Conservation (phyloP, 2,797 vertebrate genomes). For the Scolopax bukidnonensis region DNA sequence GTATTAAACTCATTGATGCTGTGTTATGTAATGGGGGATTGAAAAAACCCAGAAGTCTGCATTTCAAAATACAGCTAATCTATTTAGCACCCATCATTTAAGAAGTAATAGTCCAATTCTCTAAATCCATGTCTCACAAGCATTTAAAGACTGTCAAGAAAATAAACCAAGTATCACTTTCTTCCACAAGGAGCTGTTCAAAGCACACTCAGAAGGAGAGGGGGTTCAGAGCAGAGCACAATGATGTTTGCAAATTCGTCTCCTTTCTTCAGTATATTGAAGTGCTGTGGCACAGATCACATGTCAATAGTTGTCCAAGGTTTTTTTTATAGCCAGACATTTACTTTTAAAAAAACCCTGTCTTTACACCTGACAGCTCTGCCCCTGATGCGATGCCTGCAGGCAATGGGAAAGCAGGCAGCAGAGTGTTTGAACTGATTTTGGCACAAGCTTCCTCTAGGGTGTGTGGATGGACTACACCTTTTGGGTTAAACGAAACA, state of each 20-base stretch:
- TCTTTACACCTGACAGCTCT: neutral
- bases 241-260: neutral
- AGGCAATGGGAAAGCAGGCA: neutral
- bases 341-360: neutral
- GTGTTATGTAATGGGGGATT: neutral
- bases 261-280: neutral
- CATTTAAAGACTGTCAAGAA: neutral
- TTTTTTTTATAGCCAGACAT: neutral
- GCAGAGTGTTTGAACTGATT: neutral
- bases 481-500: neutral
- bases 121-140: neutral
- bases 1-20: neutral
- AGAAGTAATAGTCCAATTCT: neutral
- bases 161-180: neutral
- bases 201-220: neutral
- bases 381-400: accelerated
- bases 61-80: neutral
- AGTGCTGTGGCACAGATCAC: neutral
- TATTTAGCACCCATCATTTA: neutral
- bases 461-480: accelerated
- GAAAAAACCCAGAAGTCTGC: neutral
- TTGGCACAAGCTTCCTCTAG: neutral
- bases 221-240: neutral
- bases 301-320: neutral
- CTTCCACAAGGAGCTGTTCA: neutral